Evolutionary conservation across 2,888 invertebrate species (phyloP).

Genomic region (Mesorhabditis belari): DNA sequence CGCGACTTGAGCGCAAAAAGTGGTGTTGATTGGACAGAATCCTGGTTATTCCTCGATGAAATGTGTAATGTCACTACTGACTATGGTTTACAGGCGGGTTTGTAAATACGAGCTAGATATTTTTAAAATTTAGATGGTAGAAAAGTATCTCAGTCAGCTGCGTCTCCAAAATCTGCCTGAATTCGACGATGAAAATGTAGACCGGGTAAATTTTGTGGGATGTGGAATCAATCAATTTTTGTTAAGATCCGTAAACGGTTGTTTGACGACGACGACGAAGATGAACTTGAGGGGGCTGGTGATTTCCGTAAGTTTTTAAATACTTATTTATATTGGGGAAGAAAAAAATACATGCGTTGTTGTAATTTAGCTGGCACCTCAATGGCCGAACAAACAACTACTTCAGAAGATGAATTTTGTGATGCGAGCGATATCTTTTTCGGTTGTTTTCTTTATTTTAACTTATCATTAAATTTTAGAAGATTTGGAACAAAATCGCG

Average conservation of each 20-base stretch:
- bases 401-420: not conserved
- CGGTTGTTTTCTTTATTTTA: not conserved
- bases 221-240: not conserved
- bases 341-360: too few species aligned
- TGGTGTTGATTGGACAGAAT: constrained; percentile 8
- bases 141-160: not conserved
- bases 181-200: not conserved
- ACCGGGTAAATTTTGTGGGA: not conserved
- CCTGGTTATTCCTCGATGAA: constrained; percentile 7
- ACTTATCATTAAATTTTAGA: not conserved
- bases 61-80: constrained; percentile 1
- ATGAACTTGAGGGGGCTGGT: not conserved
- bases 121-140: too few species aligned
- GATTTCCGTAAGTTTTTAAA: not conserved
- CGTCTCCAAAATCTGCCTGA: not conserved
- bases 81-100: constrained; percentile 3
- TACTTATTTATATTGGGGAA: not conserved
- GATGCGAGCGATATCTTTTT: not conserved
- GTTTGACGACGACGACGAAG: not conserved
- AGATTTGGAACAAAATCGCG: not conserved
- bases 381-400: too few species aligned
- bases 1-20: not conserved
- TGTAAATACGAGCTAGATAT: too few species aligned
- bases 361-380: too few species aligned
- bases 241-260: not conserved